phyloP scores from a whole-genome alignment of 2,113 vertebrate species.

The Thymallus thymallus region DNA sequence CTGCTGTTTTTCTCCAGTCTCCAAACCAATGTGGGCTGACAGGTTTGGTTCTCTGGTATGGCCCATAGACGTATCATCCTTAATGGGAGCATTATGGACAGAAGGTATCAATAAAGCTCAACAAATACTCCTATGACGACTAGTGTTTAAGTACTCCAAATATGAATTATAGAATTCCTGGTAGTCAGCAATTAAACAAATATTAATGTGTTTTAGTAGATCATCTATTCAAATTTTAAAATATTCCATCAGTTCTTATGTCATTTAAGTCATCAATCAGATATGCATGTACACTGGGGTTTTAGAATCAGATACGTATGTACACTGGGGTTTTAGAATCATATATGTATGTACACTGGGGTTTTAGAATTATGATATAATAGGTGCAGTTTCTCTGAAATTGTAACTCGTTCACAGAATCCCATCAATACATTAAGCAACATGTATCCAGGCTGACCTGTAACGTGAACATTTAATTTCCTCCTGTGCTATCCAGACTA shows the following conservation, averaged over 20 bases:
- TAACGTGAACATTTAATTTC: conserved; percentile 67
- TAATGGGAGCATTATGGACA: neutral
- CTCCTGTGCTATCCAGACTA: conserved; percentile 43
- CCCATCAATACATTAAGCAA: conserved; percentile 36
- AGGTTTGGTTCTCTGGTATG: conserved; percentile 5
- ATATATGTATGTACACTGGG: neutral
- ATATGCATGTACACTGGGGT: neutral
- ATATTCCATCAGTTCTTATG: too few relatives aligned
- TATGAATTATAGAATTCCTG: neutral
- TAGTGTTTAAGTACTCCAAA: too few relatives aligned
- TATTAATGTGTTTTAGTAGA: too few relatives aligned
- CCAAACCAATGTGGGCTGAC: conserved; percentile 4
- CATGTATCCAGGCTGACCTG: conserved; percentile 33
- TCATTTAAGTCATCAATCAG: neutral
- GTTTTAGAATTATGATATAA: neutral
- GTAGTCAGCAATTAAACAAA: neutral
- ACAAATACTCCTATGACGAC: neutral
- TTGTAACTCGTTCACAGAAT: too few relatives aligned
- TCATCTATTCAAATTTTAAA: too few relatives aligned
- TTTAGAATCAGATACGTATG: too few relatives aligned
- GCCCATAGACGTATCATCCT: neutral
- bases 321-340: neutral
- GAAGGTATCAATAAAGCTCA: neutral
- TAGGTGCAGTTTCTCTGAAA: neutral
- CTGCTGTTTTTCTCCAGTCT: neutral